A percentile compares a stretch with the other conserved stretches of the same genome.
Evolutionary conservation across 2,113 vertebrate genomes (phyloP).

Genomic region (Amphiprion ocellaris): DNA sequence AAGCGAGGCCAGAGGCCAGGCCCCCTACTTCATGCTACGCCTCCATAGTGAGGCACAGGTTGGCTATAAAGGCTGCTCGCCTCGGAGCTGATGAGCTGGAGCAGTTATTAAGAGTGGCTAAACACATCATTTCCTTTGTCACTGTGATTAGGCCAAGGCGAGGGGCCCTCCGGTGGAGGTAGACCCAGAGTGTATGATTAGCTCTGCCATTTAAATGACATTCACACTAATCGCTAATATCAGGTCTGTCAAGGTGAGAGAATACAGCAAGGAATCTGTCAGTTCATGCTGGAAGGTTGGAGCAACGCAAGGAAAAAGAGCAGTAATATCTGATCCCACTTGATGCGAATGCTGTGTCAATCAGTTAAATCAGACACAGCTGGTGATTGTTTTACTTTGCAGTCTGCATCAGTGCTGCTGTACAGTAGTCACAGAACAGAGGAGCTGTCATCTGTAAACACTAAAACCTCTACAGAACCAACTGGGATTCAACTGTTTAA

Average conservation of each 20-base stretch:
- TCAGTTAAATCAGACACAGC: slow-evolving; percentile 65
- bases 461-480: slow-evolving; percentile 27
- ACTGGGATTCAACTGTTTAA: slow-evolving; percentile 53
- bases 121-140: slow-evolving; percentile 80
- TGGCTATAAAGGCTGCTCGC: slow-evolving; percentile 21
- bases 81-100: slow-evolving; percentile 68
- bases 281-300: slow-evolving; percentile 45
- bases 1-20: slow-evolving; percentile 7
- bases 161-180: slow-evolving; percentile 73
- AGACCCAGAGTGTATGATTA: slow-evolving; percentile 77
- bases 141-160: slow-evolving; percentile 73
- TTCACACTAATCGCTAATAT: slow-evolving; percentile 82
- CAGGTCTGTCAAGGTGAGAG: slow-evolving; percentile 75
- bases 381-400: slow-evolving; percentile 60
- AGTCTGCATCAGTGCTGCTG: slow-evolving; percentile 51
- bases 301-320: slow-evolving; percentile 45
- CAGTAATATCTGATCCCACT: slow-evolving; percentile 69
- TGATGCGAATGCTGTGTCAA: slow-evolving; percentile 63
- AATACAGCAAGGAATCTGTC: slow-evolving; percentile 68
- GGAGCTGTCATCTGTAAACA: slow-evolving; percentile 67
- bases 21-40: slow-evolving; percentile 8
- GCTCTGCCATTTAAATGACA: slow-evolving; percentile 85
- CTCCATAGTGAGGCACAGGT: slow-evolving; percentile 27
- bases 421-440: slow-evolving; percentile 50
- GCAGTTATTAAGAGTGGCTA: slow-evolving; percentile 79